Percentiles rank a stretch among this genome's conserved stretches.
phyloP scores from a whole-genome alignment of 2,888 invertebrate genomes.

The Tineola bisselliella region DNA sequence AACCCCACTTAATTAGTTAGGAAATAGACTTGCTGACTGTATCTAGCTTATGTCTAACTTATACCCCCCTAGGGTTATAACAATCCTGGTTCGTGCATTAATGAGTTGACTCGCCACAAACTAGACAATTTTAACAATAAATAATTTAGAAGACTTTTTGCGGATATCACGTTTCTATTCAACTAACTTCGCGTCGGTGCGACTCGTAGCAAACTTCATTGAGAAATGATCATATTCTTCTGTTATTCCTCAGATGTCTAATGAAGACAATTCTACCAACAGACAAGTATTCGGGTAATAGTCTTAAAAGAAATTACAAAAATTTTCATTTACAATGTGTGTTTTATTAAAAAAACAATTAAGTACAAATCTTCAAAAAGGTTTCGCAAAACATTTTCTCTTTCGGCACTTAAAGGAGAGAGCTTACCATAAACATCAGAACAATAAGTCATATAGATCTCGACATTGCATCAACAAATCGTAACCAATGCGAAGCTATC shows the following conservation, averaged over 20 bases:
- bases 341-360: too few relatives aligned
- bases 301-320: too few relatives aligned
- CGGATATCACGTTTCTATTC: too few relatives aligned
- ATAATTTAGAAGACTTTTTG: too few relatives aligned
- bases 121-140: neutral
- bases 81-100: neutral
- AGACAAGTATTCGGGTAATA: too few relatives aligned
- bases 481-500: neutral
- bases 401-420: neutral
- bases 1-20: neutral
- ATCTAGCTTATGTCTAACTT: neutral
- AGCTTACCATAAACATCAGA: neutral
- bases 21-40: neutral
- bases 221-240: too few relatives aligned
- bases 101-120: neutral
- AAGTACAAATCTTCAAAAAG: neutral
- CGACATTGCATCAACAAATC: neutral
- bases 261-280: too few relatives aligned
- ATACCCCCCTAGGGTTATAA: neutral
- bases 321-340: too few relatives aligned
- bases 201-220: too few relatives aligned
- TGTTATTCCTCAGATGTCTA: too few relatives aligned
- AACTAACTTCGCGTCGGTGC: too few relatives aligned
- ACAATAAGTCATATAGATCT: neutral
- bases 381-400: neutral